Conservation (phyloP, 2,888 invertebrate genomes). For the Drosophila niveifrons region DNA sequence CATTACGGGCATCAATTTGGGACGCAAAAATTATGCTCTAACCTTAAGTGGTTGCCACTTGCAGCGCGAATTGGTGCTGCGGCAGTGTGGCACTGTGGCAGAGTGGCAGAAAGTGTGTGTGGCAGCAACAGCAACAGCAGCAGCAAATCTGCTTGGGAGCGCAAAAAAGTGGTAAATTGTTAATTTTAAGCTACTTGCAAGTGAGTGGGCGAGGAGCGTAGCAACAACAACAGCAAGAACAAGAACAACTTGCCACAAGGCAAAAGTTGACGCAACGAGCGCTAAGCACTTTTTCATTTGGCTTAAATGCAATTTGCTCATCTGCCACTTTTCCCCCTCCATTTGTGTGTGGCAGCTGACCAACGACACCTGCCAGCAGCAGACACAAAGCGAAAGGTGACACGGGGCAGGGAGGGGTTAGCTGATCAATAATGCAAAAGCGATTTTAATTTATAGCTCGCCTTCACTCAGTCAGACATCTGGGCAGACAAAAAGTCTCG, state of each 20-base stretch:
- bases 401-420: background rate
- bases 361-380: constrained; percentile 11
- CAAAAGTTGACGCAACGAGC: constrained; percentile 40
- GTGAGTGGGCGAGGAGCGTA: constrained; percentile 14
- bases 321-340: constrained; percentile 3
- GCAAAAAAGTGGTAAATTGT: constrained; percentile 74
- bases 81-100: background rate
- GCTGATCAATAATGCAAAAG: constrained; percentile 32
- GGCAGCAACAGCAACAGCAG: background rate
- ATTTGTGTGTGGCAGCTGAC: constrained; percentile 22
- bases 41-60: constrained; percentile 70
- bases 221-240: constrained; percentile 10
- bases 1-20: constrained; percentile 83
- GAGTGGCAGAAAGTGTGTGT: background rate
- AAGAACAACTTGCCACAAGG: constrained; percentile 41
- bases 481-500: constrained; percentile 16
- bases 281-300: constrained; percentile 40
- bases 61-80: constrained; percentile 43
- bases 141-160: constrained; percentile 62
- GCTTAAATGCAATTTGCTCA: constrained; percentile 52
- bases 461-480: constrained; percentile 30
- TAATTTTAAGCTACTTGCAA: constrained; percentile 70
- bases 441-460: constrained; percentile 32
- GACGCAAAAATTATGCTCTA: constrained; percentile 79
- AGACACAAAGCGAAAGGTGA: background rate